These are phyloP conservation scores for Ochotona princeps DNA, from an alignment of 2,113 vertebrate species.

Conservation along the genomic window DNA sequence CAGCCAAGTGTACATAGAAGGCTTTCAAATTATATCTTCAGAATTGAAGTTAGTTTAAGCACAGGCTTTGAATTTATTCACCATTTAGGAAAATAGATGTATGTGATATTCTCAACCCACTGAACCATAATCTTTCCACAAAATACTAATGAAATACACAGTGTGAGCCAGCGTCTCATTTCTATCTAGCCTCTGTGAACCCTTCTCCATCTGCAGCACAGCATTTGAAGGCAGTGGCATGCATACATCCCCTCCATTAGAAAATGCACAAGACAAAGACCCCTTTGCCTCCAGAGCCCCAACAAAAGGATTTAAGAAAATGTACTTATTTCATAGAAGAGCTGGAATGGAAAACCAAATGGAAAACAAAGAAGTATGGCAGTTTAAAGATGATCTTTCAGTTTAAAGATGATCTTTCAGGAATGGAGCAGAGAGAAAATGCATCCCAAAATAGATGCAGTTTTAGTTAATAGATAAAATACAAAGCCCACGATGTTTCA, in stretches of 20 bases:
- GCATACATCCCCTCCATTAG: constrained; percentile 5
- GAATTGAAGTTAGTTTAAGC: constrained; percentile 70
- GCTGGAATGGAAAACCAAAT: constrained; percentile 36
- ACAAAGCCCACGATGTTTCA: background rate
- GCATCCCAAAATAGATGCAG: background rate
- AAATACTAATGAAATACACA: constrained; percentile 75
- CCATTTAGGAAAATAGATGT: constrained; percentile 69
- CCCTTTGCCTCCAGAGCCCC: background rate
- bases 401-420: constrained; percentile 24
- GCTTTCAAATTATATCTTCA: constrained; percentile 60
- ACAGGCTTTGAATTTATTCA: constrained; percentile 66
- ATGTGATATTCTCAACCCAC: constrained; percentile 61
- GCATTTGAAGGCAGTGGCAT: background rate
- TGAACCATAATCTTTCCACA: constrained; percentile 66
- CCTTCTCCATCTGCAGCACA: background rate
- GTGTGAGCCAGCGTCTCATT: constrained; percentile 65
- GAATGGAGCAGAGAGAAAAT: constrained; percentile 18
- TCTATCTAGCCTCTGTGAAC: constrained; percentile 30
- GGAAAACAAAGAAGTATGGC: background rate
- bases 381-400: constrained; percentile 25
- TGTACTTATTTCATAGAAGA: constrained; percentile 12
- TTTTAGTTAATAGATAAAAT: constrained; percentile 30
- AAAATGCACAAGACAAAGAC: constrained; percentile 19
- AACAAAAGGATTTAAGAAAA: constrained; percentile 35
- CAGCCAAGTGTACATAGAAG: constrained; percentile 11